These are phyloP conservation scores for Takifugu rubripes DNA, from an alignment of 2,797 vertebrate genomes.

Conservation along the genomic window DNA sequence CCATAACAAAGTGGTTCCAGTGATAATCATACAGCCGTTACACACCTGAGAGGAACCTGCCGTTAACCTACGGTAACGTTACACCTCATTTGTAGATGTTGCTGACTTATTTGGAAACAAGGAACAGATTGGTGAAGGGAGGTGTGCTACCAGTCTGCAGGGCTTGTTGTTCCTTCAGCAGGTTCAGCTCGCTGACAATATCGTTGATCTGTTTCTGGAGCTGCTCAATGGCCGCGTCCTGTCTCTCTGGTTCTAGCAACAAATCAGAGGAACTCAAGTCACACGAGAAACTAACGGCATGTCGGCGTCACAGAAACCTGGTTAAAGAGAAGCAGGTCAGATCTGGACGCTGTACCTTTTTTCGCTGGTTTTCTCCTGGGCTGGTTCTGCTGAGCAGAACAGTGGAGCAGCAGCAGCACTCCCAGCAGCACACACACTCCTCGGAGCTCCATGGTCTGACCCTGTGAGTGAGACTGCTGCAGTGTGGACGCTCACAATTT, in stretches of 20 bases:
- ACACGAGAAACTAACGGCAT: neutral
- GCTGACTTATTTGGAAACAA: neutral
- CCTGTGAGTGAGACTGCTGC: constrained; percentile 39
- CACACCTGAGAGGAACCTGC: too few species aligned
- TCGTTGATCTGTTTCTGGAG: constrained; percentile 82
- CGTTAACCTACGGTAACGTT: too few species aligned
- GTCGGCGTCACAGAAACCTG: too few species aligned
- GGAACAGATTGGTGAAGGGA: neutral
- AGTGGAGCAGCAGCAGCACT: constrained; percentile 73
- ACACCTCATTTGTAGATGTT: neutral
- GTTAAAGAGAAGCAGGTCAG: too few species aligned
- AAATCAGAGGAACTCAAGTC: constrained; percentile 3
- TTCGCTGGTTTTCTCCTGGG: constrained; percentile 60
- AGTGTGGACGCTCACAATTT: constrained; percentile 53
- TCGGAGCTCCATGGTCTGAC: constrained; percentile 76
- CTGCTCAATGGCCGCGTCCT: constrained; percentile 75
- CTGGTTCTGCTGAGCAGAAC: constrained; percentile 67
- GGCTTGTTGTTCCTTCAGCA: constrained; percentile 90
- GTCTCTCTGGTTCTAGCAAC: constrained; percentile 37
- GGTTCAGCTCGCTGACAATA: constrained; percentile 83
- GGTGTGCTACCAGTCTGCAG: constrained; percentile 82
- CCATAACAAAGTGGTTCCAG: too few species aligned
- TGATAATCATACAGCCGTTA: too few species aligned
- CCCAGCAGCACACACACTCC: constrained; percentile 75
- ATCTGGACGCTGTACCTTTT: constrained; percentile 77